Base-by-base conservation (phyloP, 2,113 vertebrate genomes). In the Ceratotherium simum region DNA sequence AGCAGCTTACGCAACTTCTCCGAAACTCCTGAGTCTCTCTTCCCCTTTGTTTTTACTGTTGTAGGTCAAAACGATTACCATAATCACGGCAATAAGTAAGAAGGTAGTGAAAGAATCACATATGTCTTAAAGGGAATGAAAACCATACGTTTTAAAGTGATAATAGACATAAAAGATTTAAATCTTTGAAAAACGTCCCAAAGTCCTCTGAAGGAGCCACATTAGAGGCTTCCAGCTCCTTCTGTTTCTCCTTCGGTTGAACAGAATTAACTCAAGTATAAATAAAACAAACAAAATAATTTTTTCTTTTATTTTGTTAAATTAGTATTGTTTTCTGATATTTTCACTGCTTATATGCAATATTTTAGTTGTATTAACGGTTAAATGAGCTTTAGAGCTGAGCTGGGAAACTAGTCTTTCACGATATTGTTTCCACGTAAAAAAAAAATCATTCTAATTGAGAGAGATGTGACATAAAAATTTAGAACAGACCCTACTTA, bases 291-390 rank as follows among this genome's bases (percentile, higher is more conserved):
- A 78, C 64, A 36, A 54, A 51, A 82, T 54, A 8, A 73, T 46
- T 75, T 48, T 17, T 64, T 92, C 54, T 79, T 91, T 81, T 21
- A 46, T 56, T 92, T 91, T 83, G 21, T 88, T 62, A 88, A 79
- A 90, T 75, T 75, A 76, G 33, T 39, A 48, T 25, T 67, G 3
- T 36, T 90, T 76, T 42, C 64, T 85, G 91, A 78, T 72, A 51
- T 67, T 85, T 81, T 73, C 23, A 33, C 81, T 54, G 39, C 29
- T 93, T 73, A 33, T 12, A 25, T 51, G 62, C 13, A 90, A 78
- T 90, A 64, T n/a, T 92, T 90, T 72, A 46, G 36, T 64, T 58
- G 42, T 46, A 80, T 48, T 31, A 67, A 94, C 75, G 54, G 29
- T 56, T 64, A 80, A 73, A 81, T 78, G 54, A 65, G 3, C 46